Conservation (phyloP, 2,888 invertebrate genomes). For the Apamea epomidion region DNA sequence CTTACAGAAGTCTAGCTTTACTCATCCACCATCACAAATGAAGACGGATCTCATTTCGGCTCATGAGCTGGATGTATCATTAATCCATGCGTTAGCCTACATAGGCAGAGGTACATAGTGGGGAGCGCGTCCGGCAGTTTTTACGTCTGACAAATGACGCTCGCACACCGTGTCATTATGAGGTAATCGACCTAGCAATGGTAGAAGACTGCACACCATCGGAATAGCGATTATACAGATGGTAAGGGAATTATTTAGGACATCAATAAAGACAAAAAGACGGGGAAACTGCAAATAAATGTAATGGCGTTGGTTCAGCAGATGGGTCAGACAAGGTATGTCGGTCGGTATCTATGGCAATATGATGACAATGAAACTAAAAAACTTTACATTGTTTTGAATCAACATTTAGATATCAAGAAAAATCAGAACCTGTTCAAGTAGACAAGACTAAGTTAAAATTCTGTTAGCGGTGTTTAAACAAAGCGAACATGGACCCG, state of each 20-base stretch:
- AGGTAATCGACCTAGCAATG: slow-evolving; percentile 70
- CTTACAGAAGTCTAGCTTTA: not conserved
- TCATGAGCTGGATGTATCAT: slow-evolving; percentile 67
- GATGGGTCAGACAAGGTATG: not conserved
- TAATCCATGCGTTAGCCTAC: slow-evolving; percentile 57
- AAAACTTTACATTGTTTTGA: not conserved
- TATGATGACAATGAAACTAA: not conserved
- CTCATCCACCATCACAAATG: slow-evolving; percentile 45
- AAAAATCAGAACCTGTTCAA: not conserved
- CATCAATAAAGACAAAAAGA: slow-evolving; percentile 1
- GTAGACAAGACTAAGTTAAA: no score
- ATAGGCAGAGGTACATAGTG: slow-evolving; percentile 22
- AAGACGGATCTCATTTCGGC: slow-evolving; percentile 67
- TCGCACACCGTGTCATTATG: slow-evolving; percentile 71
- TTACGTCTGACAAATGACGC: slow-evolving; percentile 70
- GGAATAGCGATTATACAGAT: slow-evolving; percentile 12
- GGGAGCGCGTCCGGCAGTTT: slow-evolving; percentile 34
- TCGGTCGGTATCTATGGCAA: no score
- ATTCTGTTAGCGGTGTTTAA: not conserved
- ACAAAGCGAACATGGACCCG: not conserved
- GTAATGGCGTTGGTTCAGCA: slow-evolving; percentile 10
- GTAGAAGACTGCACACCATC: slow-evolving; percentile 6
- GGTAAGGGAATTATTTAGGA: slow-evolving; percentile 4
- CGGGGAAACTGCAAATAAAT: not conserved
- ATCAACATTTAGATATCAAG: not conserved